These are phyloP conservation scores for Polietes domitor DNA, from an alignment of 2,888 invertebrate genomes.

Conservation along the genomic window DNA sequence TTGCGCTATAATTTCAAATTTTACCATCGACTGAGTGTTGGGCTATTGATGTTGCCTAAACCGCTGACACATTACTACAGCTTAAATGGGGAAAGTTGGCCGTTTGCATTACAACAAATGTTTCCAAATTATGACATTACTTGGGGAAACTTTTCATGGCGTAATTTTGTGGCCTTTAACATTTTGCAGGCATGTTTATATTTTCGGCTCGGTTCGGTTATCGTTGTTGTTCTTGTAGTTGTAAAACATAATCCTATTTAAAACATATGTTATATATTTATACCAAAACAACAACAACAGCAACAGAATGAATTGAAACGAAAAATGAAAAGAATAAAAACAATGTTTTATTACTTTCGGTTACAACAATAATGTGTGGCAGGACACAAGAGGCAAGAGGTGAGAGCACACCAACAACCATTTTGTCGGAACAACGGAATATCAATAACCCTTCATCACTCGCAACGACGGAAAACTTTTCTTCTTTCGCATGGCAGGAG, in stretches of 20 bases:
- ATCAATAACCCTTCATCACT: slow-evolving; percentile 58
- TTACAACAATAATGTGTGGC: slow-evolving; percentile 35
- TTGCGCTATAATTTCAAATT: no score
- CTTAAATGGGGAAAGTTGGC: not conserved
- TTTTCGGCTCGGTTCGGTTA: not conserved
- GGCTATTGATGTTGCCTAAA: not conserved
- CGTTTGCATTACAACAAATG: not conserved
- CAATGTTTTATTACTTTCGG: slow-evolving; percentile 61
- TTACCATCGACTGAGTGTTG: not conserved
- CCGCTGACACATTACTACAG: not conserved
- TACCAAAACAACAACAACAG: not conserved
- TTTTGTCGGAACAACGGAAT: slow-evolving; percentile 12
- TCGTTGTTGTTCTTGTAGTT: slow-evolving; percentile 4
- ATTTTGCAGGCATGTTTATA: slow-evolving; percentile 27
- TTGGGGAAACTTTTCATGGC: slow-evolving; percentile 29
- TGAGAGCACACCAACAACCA: slow-evolving; percentile 25
- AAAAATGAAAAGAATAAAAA: slow-evolving; percentile 62
- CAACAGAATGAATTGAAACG: slow-evolving; percentile 39
- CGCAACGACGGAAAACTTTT: slow-evolving; percentile 9
- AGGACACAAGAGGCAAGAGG: not conserved
- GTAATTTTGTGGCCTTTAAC: slow-evolving; percentile 32
- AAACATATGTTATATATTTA: slow-evolving; percentile 60
- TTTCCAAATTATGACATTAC: slow-evolving; percentile 29
- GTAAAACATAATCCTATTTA: slow-evolving; percentile 48
- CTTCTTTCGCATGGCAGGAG: not conserved